Base-by-base conservation (phyloP, 2,113 vertebrate species). In the Cairina moschata region DNA sequence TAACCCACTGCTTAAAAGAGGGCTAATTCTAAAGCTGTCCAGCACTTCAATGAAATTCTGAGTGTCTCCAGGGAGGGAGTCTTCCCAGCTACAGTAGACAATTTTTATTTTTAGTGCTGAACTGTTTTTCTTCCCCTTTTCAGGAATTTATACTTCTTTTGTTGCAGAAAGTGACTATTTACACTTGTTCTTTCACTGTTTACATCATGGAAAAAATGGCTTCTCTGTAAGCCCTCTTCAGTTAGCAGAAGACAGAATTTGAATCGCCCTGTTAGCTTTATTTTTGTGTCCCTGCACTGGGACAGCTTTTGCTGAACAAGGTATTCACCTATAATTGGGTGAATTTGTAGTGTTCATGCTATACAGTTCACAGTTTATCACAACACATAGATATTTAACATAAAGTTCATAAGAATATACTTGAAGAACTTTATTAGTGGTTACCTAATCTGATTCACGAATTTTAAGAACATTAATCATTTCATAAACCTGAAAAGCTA, bases 331-430 rank as follows among this genome's bases (percentile, higher is more conserved):
- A 36, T 90, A 76, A 56, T 16, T 59, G 25, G 8, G 12, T 81
- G 18, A 83, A 36, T 9, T 74, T 55, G 44, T n/a, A 55, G 25
- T 65, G 40, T 34, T 83, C 31, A 23, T 0, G 0, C 18, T 63
- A 10, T 55, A 12, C 21, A 46, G n/a, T 83, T 92, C 62, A 12
- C 28, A 46, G n/a, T 83, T 92, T 71, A 17, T 77, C 46, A 84
- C 46, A 34, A 21, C 48, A n/a, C 14, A 3, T 9, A 48, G 14
- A 28, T 71, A 66, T 13, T 34, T 54, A 73, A 52, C 31, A 42
- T 78, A 78, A 71, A 83, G 52, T 8, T 88, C 12, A 5, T 55
- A 48, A 13, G n/a, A 69, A 52, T 88, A 52, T 74, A 54, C 34
- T 80, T 7, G 3, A 65, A 54, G 18, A 38, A 72, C 38, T 58